These are phyloP conservation scores for pig (Sus scrofa) DNA, from an alignment of 2,113 vertebrate genomes.

Conservation along the genomic window DNA sequence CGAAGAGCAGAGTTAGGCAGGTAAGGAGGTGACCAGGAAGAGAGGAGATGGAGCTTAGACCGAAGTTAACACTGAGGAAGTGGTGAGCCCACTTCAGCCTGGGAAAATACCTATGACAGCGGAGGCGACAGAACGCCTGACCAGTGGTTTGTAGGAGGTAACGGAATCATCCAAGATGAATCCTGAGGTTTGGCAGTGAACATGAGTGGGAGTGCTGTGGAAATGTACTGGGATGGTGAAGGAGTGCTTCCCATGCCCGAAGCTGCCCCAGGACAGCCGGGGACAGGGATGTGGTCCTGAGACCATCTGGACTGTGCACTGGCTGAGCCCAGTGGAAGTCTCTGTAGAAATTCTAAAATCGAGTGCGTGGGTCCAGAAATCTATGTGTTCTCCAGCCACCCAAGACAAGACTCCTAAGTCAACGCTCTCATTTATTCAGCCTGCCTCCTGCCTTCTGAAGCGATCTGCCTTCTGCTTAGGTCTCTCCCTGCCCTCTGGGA, in stretches of 20 bases:
- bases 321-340: rapidly evolving
- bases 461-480: not conserved
- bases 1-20: not conserved
- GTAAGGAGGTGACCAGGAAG: not conserved
- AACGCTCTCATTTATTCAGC: not conserved
- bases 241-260: not conserved
- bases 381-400: not conserved
- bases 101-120: not conserved
- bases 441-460: not conserved
- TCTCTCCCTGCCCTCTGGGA: not conserved
- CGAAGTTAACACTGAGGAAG: not conserved
- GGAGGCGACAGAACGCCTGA: not conserved
- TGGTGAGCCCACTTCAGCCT: not conserved
- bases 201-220: not conserved
- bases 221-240: not conserved
- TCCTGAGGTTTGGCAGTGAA: not conserved
- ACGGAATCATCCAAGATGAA: not conserved
- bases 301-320: not conserved
- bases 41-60: not conserved
- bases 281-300: not conserved
- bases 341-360: not conserved
- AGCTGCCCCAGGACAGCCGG: not conserved
- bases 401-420: not conserved
- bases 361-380: not conserved
- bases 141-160: not conserved